Percentiles rank a stretch among this genome's conserved stretches.
phyloP scores from a whole-genome alignment of 1,140 invertebrate species.

The Drosophila bipectinata region DNA sequence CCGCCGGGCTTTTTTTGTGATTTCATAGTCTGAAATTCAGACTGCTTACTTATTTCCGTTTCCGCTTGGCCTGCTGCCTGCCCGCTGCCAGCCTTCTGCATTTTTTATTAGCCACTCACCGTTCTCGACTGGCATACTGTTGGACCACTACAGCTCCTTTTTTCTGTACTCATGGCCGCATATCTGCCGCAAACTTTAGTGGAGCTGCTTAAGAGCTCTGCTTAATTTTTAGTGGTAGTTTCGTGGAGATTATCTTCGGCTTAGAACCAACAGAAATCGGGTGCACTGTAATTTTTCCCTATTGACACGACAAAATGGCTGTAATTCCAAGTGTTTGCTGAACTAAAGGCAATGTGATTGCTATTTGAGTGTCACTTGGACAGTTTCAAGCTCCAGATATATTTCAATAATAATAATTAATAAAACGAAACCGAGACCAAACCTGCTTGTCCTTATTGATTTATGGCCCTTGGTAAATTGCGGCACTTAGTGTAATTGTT shows the following conservation, averaged over 20 bases:
- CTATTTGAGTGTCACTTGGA: constrained; percentile 22
- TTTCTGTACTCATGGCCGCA: constrained; percentile 7
- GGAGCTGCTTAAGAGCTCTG: constrained; percentile 37
- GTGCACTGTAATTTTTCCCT: constrained; percentile 30
- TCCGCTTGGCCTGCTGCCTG: constrained; percentile 50
- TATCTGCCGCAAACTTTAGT: constrained; percentile 33
- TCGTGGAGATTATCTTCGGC: constrained; percentile 10
- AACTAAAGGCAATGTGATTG: constrained; percentile 2
- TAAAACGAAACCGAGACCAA: constrained; percentile 49
- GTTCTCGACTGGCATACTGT: constrained; percentile 25
- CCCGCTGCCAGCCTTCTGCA: constrained; percentile 35
- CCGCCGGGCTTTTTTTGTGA: constrained; percentile 24
- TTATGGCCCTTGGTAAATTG: constrained; percentile 53
- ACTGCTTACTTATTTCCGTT: constrained; percentile 60
- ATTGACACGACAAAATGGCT: constrained; percentile 20
- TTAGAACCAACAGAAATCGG: constrained; percentile 20
- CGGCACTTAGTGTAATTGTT: constrained; percentile 77
- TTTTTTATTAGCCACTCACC: constrained; percentile 50
- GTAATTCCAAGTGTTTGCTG: constrained; percentile 50
- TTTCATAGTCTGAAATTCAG: constrained; percentile 32
- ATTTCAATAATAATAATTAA: constrained; percentile 72
- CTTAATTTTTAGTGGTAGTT: constrained; percentile 46
- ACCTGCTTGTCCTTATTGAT: constrained; percentile 37
- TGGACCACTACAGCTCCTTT: constrained; percentile 22
- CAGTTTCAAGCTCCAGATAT: constrained; percentile 27